Base-by-base conservation (phyloP, 1,140 invertebrate species). In the Mercenaria mercenaria region DNA sequence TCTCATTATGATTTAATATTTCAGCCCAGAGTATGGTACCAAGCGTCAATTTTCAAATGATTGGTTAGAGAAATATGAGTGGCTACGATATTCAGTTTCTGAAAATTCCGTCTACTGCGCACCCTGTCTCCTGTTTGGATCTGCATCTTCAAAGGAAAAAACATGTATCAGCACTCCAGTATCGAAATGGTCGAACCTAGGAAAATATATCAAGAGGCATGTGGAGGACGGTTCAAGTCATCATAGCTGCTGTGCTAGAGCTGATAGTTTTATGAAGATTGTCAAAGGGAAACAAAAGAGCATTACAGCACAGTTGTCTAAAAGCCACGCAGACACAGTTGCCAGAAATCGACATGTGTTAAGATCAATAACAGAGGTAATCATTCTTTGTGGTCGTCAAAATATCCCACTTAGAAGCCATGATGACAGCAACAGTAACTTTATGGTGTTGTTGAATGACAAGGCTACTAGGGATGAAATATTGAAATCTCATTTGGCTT, bases 391-490 rank as follows among this genome's bases (percentile, higher is more conserved):
- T 39, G 84, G 67, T 59, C 29, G 47, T 2, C 79, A 82, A 61
- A 82, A 82, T 61, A 82, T 82, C 37, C 79, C 79, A 61, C 79
- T 61, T 37, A 87, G 50, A 77, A 29, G 84, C 56, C 84, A 87
- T 34, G 34, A n/a, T 47, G 26, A 59, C n/a, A 37, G 23, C 2
- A 18, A 72, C 10, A 29, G n/a, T 41, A 56, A 72, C n/a, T 26
- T 72, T 72, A 8, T 15, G 32, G 32, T 72, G 18, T 23, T 72
- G 37, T 72, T 72, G 67, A 37, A 39, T 10, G 67, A 72, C 67
- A 72, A 39, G 34, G 67, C 67, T 15, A 79, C 1, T 23, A 52
- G 41, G 43, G 74, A 52, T 50, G 43, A 47, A 50, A 47, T 79
- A 41, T 26, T 79, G 74, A 79, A 79, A 79, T 26, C 41, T 26